Conservation (phyloP, 1,140 invertebrate species). For the Bombyx mandarina region DNA sequence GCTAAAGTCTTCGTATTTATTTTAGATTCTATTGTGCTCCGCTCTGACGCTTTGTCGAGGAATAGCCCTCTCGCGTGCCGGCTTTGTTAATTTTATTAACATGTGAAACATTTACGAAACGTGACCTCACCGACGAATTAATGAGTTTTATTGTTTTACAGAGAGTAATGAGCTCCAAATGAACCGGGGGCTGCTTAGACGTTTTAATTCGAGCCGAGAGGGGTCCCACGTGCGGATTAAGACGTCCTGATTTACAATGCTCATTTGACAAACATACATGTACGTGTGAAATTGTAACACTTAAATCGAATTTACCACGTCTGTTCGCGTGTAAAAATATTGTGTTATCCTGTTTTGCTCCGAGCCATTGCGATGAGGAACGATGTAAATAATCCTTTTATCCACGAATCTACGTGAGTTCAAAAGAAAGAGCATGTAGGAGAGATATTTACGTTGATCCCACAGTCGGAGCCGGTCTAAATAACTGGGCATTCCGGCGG, state of each 20-base stretch:
- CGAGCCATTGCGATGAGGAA: not conserved
- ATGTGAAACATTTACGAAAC: slow-evolving; percentile 69
- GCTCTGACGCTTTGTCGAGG: slow-evolving; percentile 58
- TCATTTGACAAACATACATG: slow-evolving; percentile 42
- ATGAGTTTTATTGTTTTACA: slow-evolving; percentile 66
- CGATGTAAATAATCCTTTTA: slow-evolving; percentile 31
- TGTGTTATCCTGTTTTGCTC: too few species aligned
- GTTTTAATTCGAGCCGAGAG: slow-evolving; percentile 35
- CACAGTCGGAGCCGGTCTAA: slow-evolving; percentile 34
- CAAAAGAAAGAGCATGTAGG: slow-evolving; percentile 25
- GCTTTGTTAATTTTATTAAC: slow-evolving; percentile 71
- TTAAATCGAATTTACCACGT: too few species aligned
- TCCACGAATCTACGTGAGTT: slow-evolving; percentile 22
- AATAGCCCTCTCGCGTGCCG: slow-evolving; percentile 48
- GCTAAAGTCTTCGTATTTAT: slow-evolving; percentile 68
- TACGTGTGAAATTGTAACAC: too few species aligned
- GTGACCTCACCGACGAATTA: slow-evolving; percentile 58
- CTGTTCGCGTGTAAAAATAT: too few species aligned
- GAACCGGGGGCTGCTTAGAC: slow-evolving; percentile 40
- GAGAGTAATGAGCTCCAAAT: slow-evolving; percentile 57
- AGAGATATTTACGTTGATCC: slow-evolving; percentile 40
- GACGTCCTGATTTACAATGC: slow-evolving; percentile 44
- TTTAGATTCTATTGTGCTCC: slow-evolving; percentile 64
- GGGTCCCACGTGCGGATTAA: slow-evolving; percentile 28
- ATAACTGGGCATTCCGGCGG: slow-evolving; percentile 41